Evolutionary conservation across 2,113 vertebrate species (phyloP), one percentile per base, ranked within the genome.

Genomic region (Ophthalmolycus amberensis): DNA sequence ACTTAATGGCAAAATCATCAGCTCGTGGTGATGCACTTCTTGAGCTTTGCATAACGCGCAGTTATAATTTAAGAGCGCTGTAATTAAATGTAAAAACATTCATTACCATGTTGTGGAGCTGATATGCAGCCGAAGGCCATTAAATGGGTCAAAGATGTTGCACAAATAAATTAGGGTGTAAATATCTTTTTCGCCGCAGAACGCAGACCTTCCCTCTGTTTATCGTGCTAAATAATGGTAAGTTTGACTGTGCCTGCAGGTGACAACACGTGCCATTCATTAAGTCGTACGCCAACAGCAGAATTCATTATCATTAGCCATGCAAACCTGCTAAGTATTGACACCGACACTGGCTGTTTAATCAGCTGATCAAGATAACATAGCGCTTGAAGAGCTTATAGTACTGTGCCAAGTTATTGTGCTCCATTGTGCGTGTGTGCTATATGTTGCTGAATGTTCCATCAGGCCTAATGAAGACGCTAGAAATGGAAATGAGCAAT

Each of bases 401-500:
- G 27, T 44, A 7, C 46, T 15, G 16, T 37, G 48, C 18, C n/a
- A 54, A 64, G n/a, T 63, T 77, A 66, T 73, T 65, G 44, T 76
- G 25, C n/a, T 9, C 1, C 1, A 0, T 42, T 72, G 40, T 64
- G 42, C 1, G n/a, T n/a, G n/a, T n/a, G 5, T 58, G 14, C 34
- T n/a, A 9, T 78, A 82, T 34, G 44, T 74, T 32, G 32, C 50
- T 59, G 80, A 72, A 37, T 80, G 78, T 60, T 54, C 66, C 65
- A 86, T 86, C 71, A 71, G 71, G 79, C 52, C 72, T 86, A 82
- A 86, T 89, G 74, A 89, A 68, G 77, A 79, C 32, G 10, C 74
- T 16, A 18, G 52, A 38, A 60, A 88, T 88, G 77, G 75, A 88
- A 90, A 89, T 86, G 52, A 84, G 79, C 63, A 83, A 83, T 76